Conservation (phyloP, 2,113 vertebrate genomes). For the Takifugu flavidus region DNA sequence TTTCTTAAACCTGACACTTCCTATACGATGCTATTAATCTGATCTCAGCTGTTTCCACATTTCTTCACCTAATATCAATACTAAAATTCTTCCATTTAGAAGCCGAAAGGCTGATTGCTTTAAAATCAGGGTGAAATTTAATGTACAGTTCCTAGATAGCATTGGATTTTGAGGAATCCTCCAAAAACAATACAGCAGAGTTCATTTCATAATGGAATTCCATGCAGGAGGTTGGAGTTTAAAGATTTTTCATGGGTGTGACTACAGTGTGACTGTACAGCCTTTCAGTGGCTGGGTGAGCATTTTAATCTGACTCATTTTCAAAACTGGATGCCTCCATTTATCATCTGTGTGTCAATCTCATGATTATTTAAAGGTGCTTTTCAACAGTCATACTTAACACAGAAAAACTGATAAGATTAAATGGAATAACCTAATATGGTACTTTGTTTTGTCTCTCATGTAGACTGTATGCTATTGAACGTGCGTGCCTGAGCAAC, state of each 20-base stretch:
- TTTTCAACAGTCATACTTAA: slow-evolving; percentile 3
- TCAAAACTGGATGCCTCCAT: slow-evolving; percentile 8
- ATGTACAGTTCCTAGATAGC: too few relatives aligned
- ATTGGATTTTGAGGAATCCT: slow-evolving; percentile 14
- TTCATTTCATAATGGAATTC: slow-evolving; percentile 20
- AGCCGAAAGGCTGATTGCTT: slow-evolving; percentile 11
- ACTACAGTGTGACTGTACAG: slow-evolving; percentile 3
- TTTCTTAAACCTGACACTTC: slow-evolving; percentile 38
- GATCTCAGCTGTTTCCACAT: slow-evolving; percentile 39
- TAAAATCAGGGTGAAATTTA: slow-evolving; percentile 14
- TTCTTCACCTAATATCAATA: slow-evolving; percentile 20
- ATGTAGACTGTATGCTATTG: neutral
- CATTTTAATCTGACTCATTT: slow-evolving; percentile 7
- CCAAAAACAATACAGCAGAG: slow-evolving; percentile 24
- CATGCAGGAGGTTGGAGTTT: slow-evolving; percentile 8
- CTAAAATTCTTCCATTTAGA: slow-evolving; percentile 18
- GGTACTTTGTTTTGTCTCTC: slow-evolving; percentile 4
- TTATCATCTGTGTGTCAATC: neutral
- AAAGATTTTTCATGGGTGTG: slow-evolving; percentile 25
- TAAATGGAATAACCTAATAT: neutral
- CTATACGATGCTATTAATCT: slow-evolving; percentile 51
- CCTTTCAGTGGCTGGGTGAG: slow-evolving; percentile 16
- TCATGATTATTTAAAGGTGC: neutral
- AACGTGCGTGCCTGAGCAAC: neutral
- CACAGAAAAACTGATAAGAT: neutral